A percentile compares a stretch with the other conserved stretches of the same genome.
phyloP scores from a whole-genome alignment of 2,888 invertebrate genomes.

The Pristionchus mayeri region DNA sequence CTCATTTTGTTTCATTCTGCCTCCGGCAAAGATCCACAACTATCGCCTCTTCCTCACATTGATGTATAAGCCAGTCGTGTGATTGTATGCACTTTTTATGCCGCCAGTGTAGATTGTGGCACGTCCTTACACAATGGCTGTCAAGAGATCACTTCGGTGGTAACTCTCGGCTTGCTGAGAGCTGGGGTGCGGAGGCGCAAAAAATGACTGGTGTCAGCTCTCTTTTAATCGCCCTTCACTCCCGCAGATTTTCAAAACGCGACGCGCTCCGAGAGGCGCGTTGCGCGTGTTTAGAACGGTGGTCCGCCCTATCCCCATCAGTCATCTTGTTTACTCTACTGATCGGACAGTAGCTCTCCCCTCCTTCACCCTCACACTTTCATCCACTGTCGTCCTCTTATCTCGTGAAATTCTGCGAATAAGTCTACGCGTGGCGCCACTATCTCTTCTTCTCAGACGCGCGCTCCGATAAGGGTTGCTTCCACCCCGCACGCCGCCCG shows the following conservation, averaged over 20 bases:
- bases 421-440: conserved; percentile 15
- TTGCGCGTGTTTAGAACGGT: not conserved
- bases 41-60: too few relatives aligned
- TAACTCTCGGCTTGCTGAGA: not conserved
- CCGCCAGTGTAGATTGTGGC: too few relatives aligned
- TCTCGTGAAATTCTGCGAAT: conserved; percentile 13
- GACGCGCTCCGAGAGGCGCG: conserved; percentile 13
- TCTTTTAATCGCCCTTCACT: not conserved
- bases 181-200: not conserved
- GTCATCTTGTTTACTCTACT: not conserved
- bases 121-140: not conserved
- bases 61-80: too few relatives aligned
- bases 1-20: not conserved
- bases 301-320: not conserved
- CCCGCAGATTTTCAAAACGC: too few relatives aligned
- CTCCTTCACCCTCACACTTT: not conserved
- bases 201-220: not conserved
- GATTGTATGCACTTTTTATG: too few relatives aligned
- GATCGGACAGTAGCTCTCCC: not conserved
- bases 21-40: too few relatives aligned
- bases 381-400: not conserved
- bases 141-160: not conserved
- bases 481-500: not conserved
- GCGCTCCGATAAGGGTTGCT: conserved; percentile 30
- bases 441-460: not conserved